Evolutionary conservation across 2,797 vertebrate genomes (phyloP).

Genomic region (Acanthurus lineatus): DNA sequence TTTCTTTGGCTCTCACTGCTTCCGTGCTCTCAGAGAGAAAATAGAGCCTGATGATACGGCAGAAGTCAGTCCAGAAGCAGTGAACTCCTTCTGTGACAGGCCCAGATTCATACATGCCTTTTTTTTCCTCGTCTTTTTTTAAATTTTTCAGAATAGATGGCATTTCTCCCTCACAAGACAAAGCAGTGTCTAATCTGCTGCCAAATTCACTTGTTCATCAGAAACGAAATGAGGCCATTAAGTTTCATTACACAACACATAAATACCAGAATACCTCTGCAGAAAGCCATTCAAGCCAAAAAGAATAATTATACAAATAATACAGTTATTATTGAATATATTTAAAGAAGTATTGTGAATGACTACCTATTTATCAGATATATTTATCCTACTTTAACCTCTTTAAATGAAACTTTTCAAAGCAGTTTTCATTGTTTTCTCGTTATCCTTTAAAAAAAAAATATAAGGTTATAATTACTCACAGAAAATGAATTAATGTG

Average conservation of each 20-base stretch:
- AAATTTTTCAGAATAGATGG: constrained; percentile 36
- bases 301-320: constrained; percentile 24
- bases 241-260: constrained; percentile 36
- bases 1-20: constrained; percentile 41
- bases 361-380: constrained; percentile 14
- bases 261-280: constrained; percentile 71
- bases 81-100: constrained; percentile 37
- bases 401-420: constrained; percentile 24
- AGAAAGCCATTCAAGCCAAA: constrained; percentile 68
- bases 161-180: constrained; percentile 53
- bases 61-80: constrained; percentile 49
- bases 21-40: constrained; percentile 39
- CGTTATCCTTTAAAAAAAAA: constrained; percentile 15
- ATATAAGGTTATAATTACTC: constrained; percentile 18
- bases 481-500: not conserved
- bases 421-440: constrained; percentile 14
- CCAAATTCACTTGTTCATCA: constrained; percentile 51
- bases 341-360: constrained; percentile 37
- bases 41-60: constrained; percentile 38
- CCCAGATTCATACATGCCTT: constrained; percentile 20
- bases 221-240: constrained; percentile 47
- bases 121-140: not conserved
- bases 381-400: constrained; percentile 22
- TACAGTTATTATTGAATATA: constrained; percentile 33
- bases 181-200: constrained; percentile 48